Base-by-base conservation (phyloP, 2,888 invertebrate species). In the Tipula helvola region DNA sequence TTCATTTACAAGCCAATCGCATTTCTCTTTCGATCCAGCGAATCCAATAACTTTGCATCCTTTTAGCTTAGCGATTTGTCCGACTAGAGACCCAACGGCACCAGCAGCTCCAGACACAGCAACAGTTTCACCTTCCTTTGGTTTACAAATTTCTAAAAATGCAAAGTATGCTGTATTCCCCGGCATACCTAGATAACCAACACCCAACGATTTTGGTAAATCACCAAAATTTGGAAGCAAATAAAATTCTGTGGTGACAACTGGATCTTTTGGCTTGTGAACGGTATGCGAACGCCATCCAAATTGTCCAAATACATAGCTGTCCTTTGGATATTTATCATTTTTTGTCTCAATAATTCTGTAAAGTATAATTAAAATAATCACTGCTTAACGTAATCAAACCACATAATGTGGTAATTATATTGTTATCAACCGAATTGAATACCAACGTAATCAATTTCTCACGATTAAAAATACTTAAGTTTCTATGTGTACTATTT, bases 131-230 rank as follows among this genome's bases (percentile, higher is more conserved):
- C 95, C 96, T 3, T 91, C 28, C 28, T 28, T 28, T 28, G 28
- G 28, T 28, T 28, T 28, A 28, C 28, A 28, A 28, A 28, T 28
- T 88, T 96, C 95, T 88, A 94, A 90, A 12, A 96, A 91, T 0
- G 96, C 96, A 91, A 96, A 96, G 89, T 95, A 95, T 0, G 96
- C 96, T 2, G 96, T 95, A 88, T 94, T 94, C 36, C 85, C 95
- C 84, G 95, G 94, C 94, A 95, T 95, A 88, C 95, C 95, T 84
- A 95, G 90, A 86, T 93, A 90, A 86, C 96, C 96, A 28, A 96
- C 90, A n/a, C 92, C 93, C 86, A 95, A 91, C 0, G 95, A 95
- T 7, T 92, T 88, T 1, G 95, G 93, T 87, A 95, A 90, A 39
- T 93, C 91, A 52, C 92, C 93, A 52, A 95, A 90, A 88, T 95